Conservation (phyloP, 2,888 invertebrate genomes). For the Drymonia ruficornis region DNA sequence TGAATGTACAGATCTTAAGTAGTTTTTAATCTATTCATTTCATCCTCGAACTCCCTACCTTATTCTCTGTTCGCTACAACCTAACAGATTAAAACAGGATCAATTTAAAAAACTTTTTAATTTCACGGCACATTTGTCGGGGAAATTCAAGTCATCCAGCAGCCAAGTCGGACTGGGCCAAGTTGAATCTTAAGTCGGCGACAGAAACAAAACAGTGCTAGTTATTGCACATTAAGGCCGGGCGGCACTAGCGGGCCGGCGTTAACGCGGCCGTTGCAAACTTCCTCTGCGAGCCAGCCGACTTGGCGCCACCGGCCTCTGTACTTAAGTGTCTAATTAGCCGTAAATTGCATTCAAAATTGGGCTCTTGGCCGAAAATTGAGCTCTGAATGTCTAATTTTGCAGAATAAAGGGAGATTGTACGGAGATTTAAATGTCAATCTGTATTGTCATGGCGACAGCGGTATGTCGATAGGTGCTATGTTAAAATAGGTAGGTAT, state of each 20-base stretch:
- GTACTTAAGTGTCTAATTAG: conserved; percentile 79
- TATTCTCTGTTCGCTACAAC: background rate
- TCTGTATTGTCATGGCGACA: conserved; percentile 56
- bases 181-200: conserved; percentile 39
- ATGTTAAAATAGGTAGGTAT: background rate
- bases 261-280: conserved; percentile 65
- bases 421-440: conserved; percentile 67
- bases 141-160: conserved; percentile 9
- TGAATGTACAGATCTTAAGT: background rate
- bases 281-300: conserved; percentile 53
- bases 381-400: conserved; percentile 80
- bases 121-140: conserved; percentile 21
- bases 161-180: conserved; percentile 15
- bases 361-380: conserved; percentile 74
- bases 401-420: conserved; percentile 70
- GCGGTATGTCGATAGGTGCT: conserved; percentile 32
- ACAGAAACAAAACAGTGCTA: conserved; percentile 52
- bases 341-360: conserved; percentile 78
- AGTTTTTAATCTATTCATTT: background rate
- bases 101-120: conserved; percentile 5
- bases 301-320: conserved; percentile 53
- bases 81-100: background rate
- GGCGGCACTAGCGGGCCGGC: conserved; percentile 35
- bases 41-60: background rate
- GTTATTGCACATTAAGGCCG: conserved; percentile 57